Percentiles rank a stretch among this genome's conserved stretches.
These are phyloP conservation scores for Corticium candelabrum DNA, from an alignment of 37 sponge, comb jelly and placozoan genomes.

Conservation along the genomic window DNA sequence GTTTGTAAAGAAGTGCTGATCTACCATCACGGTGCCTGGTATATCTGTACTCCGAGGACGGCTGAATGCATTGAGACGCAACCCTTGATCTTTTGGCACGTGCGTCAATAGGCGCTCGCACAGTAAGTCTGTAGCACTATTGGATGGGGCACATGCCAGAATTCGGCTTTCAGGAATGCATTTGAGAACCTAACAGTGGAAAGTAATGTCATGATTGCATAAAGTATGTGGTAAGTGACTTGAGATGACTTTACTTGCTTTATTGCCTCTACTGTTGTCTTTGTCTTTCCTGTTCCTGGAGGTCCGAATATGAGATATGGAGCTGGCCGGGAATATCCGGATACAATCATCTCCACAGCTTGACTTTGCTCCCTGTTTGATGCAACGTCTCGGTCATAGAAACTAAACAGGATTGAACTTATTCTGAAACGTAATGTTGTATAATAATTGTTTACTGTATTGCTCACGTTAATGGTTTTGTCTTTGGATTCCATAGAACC, in stretches of 20 bases:
- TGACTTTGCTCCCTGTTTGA: conserved; percentile 17
- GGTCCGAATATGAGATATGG: conserved; percentile 77
- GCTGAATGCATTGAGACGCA: background rate
- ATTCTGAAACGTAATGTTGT: no score
- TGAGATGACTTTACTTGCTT: no score
- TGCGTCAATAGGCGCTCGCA: background rate
- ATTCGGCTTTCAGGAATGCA: background rate
- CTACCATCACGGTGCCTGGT: no score
- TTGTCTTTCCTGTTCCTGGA: conserved; percentile 77
- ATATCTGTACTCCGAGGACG: background rate
- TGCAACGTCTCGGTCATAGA: background rate
- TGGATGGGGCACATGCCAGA: conserved; percentile 5
- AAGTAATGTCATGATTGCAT: background rate
- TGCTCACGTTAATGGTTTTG: no score
- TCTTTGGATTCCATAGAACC: no score
- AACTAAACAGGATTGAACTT: no score
- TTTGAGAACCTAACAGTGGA: background rate
- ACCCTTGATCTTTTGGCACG: background rate
- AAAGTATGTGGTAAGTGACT: no score
- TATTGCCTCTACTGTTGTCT: conserved; percentile 71
- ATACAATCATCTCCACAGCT: conserved; percentile 47
- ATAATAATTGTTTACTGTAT: no score
- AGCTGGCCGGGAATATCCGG: conserved; percentile 41
- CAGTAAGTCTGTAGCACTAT: background rate
- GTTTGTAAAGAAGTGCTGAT: no score